These are phyloP conservation scores for Ormyrus pomaceus DNA, from an alignment of 2,888 invertebrate genomes.

Conservation along the genomic window DNA sequence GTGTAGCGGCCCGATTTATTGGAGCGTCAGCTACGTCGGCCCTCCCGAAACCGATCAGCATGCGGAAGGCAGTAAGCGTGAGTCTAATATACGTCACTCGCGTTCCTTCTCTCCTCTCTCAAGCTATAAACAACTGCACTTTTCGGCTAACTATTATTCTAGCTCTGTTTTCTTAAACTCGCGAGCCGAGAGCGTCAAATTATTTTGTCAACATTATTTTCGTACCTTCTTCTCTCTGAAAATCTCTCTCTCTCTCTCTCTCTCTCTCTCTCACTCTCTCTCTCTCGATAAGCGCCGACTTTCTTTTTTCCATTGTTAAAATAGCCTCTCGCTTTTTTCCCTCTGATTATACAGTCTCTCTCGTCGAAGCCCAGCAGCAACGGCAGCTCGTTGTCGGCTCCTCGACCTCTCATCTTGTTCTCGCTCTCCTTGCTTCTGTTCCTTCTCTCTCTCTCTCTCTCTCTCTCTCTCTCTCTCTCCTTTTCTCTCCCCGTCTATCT, in stretches of 20 bases:
- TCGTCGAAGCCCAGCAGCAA: not conserved
- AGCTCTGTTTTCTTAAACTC: too few relatives aligned
- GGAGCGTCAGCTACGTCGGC: constrained; percentile 73
- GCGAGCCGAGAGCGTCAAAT: too few relatives aligned
- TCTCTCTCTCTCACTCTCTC: too few relatives aligned
- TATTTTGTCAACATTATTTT: too few relatives aligned
- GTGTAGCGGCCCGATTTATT: constrained; percentile 72
- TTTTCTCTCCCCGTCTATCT: not conserved
- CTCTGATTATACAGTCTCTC: constrained; percentile 38
- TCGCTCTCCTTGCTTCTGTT: constrained; percentile 13
- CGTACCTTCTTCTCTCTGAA: too few relatives aligned
- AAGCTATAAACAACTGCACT: constrained; percentile 14
- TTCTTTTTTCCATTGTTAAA: constrained; percentile 34
- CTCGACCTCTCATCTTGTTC: constrained; percentile 24
- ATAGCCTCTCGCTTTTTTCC: not conserved
- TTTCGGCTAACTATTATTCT: constrained; percentile 4
- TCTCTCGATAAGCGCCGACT: too few relatives aligned
- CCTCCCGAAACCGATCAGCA: constrained; percentile 71
- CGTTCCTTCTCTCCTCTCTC: constrained; percentile 20
- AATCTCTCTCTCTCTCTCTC: too few relatives aligned
- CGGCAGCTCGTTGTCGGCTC: not conserved
- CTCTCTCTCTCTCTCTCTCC: constrained; percentile 1
- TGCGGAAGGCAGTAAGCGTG: constrained; percentile 64
- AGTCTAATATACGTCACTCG: constrained; percentile 31
- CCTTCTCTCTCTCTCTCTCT: constrained; percentile 14